Conservation (phyloP, 1,140 invertebrate species). For the Oryctes rhinoceros region DNA sequence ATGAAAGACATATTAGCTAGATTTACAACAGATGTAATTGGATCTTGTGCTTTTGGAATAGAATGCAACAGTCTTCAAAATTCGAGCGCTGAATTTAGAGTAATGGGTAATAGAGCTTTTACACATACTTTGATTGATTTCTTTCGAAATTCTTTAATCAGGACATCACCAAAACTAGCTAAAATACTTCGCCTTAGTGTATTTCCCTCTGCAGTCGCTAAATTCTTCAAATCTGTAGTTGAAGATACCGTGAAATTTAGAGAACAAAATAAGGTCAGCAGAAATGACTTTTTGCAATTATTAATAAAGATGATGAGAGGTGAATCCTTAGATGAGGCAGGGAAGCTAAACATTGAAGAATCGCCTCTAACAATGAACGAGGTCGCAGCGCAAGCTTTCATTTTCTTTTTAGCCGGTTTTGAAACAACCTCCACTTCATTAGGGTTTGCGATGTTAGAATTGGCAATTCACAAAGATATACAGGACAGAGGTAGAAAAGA, state of each 20-base stretch:
- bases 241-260: constrained; percentile 65
- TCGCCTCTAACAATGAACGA: constrained; percentile 60
- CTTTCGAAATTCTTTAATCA: constrained; percentile 56
- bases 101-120: constrained; percentile 61
- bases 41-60: constrained; percentile 67
- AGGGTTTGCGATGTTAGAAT: constrained; percentile 66
- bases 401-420: constrained; percentile 75
- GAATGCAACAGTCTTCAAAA: constrained; percentile 64
- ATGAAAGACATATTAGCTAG: constrained; percentile 62
- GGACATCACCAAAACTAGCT: constrained; percentile 54
- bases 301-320: constrained; percentile 65
- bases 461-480: constrained; percentile 68
- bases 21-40: constrained; percentile 69
- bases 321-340: constrained; percentile 53
- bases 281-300: constrained; percentile 67
- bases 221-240: constrained; percentile 65
- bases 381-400: constrained; percentile 68
- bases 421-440: constrained; percentile 74
- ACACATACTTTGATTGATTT: constrained; percentile 56
- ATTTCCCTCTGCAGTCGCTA: constrained; percentile 57
- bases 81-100: constrained; percentile 63
- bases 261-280: constrained; percentile 61
- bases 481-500: constrained; percentile 68
- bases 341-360: constrained; percentile 42
- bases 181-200: constrained; percentile 54